These are phyloP conservation scores for Lochmaea crataegi DNA, from an alignment of 2,888 invertebrate genomes.

Conservation along the genomic window DNA sequence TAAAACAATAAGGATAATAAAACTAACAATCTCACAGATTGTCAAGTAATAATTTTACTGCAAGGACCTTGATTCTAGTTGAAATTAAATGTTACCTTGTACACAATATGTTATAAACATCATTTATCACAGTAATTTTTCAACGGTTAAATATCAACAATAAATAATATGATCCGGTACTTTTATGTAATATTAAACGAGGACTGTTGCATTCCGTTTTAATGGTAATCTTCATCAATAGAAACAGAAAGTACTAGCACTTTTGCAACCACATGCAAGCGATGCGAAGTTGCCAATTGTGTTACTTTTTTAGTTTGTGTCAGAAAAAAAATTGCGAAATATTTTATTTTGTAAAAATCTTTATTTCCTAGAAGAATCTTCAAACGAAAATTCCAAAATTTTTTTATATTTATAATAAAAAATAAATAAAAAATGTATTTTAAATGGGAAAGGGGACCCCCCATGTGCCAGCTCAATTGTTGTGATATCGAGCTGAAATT, in stretches of 20 bases:
- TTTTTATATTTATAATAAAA: too few species aligned
- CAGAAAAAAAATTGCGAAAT: too few species aligned
- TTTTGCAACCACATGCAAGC: constrained; percentile 3
- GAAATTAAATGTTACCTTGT: neutral
- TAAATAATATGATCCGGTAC: neutral
- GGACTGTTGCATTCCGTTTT: constrained; percentile 4
- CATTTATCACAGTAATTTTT: neutral
- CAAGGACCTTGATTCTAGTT: neutral
- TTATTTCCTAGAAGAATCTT: too few species aligned
- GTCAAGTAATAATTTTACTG: neutral
- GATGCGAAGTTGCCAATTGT: neutral
- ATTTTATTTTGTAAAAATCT: too few species aligned
- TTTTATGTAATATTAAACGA: constrained; percentile 13
- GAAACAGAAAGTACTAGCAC: constrained; percentile 18
- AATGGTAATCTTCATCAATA: constrained; percentile 15
- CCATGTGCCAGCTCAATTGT: too few species aligned
- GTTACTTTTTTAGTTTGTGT: neutral
- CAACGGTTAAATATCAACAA: constrained; percentile 4
- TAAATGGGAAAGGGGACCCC: too few species aligned
- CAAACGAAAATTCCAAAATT: too few species aligned
- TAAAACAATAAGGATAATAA: neutral
- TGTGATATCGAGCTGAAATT: too few species aligned
- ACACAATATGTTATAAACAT: neutral
- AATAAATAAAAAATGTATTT: too few species aligned
- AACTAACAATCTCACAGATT: neutral